These are phyloP conservation scores for Drosophila cracens DNA, from an alignment of 2,888 invertebrate genomes.

Conservation along the genomic window DNA sequence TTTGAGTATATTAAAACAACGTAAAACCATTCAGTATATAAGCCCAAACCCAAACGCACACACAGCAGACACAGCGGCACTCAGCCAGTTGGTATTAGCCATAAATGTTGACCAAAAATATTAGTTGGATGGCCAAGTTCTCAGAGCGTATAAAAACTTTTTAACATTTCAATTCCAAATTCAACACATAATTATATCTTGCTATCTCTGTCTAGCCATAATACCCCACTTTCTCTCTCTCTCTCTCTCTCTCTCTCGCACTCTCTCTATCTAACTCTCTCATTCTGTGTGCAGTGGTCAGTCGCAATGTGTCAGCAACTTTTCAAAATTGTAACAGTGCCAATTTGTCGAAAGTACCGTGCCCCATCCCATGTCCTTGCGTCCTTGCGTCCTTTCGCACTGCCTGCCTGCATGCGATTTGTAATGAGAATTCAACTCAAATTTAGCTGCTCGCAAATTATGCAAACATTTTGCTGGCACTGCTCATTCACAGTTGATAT, in stretches of 20 bases:
- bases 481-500: constrained; percentile 45
- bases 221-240: background rate
- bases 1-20: constrained; percentile 59
- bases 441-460: constrained; percentile 68
- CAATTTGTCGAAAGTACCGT: constrained; percentile 71
- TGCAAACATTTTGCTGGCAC: constrained; percentile 66
- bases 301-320: constrained; percentile 70
- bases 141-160: constrained; percentile 66
- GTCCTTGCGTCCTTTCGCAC: constrained; percentile 11
- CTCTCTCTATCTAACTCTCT: background rate
- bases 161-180: constrained; percentile 75
- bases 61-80: constrained; percentile 15
- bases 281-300: constrained; percentile 16
- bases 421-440: constrained; percentile 73
- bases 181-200: constrained; percentile 72
- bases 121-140: constrained; percentile 57
- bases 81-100: constrained; percentile 54
- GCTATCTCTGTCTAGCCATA: constrained; percentile 27
- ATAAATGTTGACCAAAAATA: constrained; percentile 70
- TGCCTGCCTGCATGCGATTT: constrained; percentile 33
- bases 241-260: constrained; percentile 9
- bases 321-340: constrained; percentile 72
- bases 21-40: constrained; percentile 27
- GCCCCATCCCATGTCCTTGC: constrained; percentile 5
- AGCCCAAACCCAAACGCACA: constrained; percentile 16